A percentile compares a stretch with the other conserved stretches of the same genome.
These are phyloP conservation scores for Hemicordylus capensis DNA, from an alignment of 2,113 vertebrate species.

Conservation along the genomic window DNA sequence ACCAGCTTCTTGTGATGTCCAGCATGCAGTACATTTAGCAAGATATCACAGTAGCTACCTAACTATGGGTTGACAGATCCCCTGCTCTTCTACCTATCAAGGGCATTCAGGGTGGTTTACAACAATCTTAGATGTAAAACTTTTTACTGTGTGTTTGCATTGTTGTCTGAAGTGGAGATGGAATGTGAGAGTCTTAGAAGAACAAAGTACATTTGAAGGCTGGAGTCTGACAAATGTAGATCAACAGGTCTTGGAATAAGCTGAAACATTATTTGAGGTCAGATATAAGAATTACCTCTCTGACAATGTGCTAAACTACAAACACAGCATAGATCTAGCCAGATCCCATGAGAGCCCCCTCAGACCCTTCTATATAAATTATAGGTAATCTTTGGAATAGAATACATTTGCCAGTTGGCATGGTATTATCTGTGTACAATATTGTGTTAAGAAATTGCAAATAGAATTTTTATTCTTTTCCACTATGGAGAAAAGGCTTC, in stretches of 20 bases:
- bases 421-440: constrained; percentile 35
- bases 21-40: neutral
- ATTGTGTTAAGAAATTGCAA: constrained; percentile 44
- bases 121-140: neutral
- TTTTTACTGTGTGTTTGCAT: neutral
- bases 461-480: constrained; percentile 23
- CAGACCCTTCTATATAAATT: constrained; percentile 25
- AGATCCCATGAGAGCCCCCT: constrained; percentile 22
- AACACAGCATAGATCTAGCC: neutral
- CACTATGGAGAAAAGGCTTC: constrained; percentile 41
- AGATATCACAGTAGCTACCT: neutral
- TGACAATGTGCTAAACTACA: neutral
- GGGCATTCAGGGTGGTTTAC: neutral
- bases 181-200: neutral
- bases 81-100: neutral
- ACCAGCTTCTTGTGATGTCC: neutral
- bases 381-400: constrained; percentile 24
- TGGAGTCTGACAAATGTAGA: neutral
- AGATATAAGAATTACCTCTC: neutral
- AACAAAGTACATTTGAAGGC: neutral
- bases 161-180: neutral
- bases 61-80: neutral
- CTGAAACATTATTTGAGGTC: neutral
- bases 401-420: neutral
- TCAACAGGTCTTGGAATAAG: neutral